A percentile compares a stretch with the other conserved stretches of the same genome.
Evolutionary conservation across 1,140 invertebrate genomes (phyloP).

Genomic region (Carposina sasakii): DNA sequence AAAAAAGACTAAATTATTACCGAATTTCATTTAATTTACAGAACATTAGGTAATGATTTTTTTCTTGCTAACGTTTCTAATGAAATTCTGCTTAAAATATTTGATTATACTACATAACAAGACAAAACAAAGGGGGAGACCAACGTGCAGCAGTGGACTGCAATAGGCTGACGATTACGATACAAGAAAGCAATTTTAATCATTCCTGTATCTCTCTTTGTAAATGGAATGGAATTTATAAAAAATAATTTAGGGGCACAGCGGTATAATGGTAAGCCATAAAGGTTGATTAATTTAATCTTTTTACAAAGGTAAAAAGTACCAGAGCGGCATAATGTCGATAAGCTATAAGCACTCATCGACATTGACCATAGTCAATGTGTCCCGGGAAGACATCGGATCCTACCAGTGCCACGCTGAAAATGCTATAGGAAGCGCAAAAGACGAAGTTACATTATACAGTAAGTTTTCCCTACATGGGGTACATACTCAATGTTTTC

Average conservation of each 20-base stretch:
- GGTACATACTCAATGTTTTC: no score
- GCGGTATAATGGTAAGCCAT: not conserved
- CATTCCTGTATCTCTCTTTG: constrained; percentile 1
- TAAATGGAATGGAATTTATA: not conserved
- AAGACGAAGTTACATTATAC: constrained; percentile 37
- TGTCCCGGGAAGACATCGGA: constrained; percentile 40
- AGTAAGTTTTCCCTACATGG: constrained; percentile 35
- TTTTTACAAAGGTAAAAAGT: constrained; percentile 30
- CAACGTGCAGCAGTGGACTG: no score
- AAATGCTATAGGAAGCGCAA: constrained; percentile 33
- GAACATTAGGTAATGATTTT: no score
- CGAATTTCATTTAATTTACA: no score
- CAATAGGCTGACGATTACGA: no score
- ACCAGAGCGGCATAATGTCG: constrained; percentile 31
- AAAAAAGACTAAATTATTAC: not conserved
- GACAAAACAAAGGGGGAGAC: no score
- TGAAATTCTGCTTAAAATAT: no score
- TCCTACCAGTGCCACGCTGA: constrained; percentile 36
- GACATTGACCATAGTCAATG: constrained; percentile 26
- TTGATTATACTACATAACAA: no score
- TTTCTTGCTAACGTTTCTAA: no score
- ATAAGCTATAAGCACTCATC: constrained; percentile 31
- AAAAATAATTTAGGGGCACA: not conserved
- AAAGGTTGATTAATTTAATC: no score
- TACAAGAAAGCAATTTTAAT: not conserved